Percentiles rank a stretch among this genome's conserved stretches.
These are phyloP conservation scores for Uria aalge DNA, from an alignment of 2,113 vertebrate genomes.

Conservation along the genomic window DNA sequence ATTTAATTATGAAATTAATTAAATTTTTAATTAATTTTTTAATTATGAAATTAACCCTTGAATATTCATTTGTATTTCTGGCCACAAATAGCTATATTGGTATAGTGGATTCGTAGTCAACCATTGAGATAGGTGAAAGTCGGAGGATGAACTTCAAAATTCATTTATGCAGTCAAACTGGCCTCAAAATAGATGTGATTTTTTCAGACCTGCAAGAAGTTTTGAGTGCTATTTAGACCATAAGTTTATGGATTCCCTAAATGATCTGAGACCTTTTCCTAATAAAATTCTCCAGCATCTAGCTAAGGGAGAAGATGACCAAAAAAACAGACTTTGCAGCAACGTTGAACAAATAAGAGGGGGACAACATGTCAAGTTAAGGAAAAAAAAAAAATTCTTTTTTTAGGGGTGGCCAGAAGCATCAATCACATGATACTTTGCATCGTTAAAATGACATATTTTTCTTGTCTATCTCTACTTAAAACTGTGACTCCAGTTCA, in stretches of 20 bases:
- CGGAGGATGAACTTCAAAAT: background rate
- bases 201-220: background rate
- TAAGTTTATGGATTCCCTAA: background rate
- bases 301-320: background rate
- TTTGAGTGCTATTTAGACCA: background rate
- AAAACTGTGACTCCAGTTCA: background rate
- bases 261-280: background rate
- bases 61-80: background rate
- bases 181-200: background rate
- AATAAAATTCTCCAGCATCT: background rate
- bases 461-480: background rate
- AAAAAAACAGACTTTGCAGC: background rate
- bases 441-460: background rate
- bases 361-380: background rate
- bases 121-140: background rate
- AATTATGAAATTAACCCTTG: background rate
- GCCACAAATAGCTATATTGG: background rate
- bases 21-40: no score
- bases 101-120: background rate
- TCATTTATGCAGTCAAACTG: background rate
- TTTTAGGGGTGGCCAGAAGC: background rate
- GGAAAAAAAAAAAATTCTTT: background rate
- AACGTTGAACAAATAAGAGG: background rate
- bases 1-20: background rate
- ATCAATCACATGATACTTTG: background rate